Conservation (phyloP, 1,140 invertebrate species). For the Cherax quadricarinatus region DNA sequence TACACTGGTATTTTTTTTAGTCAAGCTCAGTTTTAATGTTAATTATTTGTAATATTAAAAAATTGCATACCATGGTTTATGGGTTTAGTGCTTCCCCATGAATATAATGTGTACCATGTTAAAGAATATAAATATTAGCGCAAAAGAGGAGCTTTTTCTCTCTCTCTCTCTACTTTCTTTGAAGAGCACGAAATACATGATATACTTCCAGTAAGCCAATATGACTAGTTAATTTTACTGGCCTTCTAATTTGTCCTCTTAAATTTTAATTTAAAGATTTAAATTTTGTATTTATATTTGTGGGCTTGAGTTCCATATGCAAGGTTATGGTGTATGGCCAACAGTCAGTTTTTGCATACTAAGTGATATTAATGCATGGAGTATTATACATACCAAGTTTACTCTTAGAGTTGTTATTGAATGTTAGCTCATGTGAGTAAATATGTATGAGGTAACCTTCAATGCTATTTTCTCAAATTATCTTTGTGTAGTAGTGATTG, state of each 20-base stretch:
- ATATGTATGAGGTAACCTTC: not conserved
- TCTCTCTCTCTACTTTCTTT: too few relatives aligned
- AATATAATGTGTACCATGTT: too few relatives aligned
- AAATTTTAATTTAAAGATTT: not conserved
- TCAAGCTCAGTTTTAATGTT: too few relatives aligned
- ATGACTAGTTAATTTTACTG: too few relatives aligned
- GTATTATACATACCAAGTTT: not conserved
- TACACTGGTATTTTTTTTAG: too few relatives aligned
- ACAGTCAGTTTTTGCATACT: not conserved
- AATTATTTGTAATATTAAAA: too few relatives aligned
- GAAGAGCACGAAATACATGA: not conserved
- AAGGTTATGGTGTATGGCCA: not conserved
- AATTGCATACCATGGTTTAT: too few relatives aligned
- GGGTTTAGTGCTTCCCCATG: too few relatives aligned
- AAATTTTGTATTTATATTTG: not conserved
- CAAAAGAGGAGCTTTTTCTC: too few relatives aligned
- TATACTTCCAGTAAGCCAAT: not conserved
- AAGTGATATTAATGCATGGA: not conserved
- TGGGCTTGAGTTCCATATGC: not conserved
- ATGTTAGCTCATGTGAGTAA: not conserved
- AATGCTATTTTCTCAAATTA: slow-evolving; percentile 16
- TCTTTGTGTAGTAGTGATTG: not conserved
- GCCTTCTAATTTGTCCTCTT: not conserved
- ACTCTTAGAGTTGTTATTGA: slow-evolving; percentile 5
- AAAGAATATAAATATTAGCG: too few relatives aligned